phyloP scores from a whole-genome alignment of 1,140 invertebrate species.

The Steinernema khuongi region DNA sequence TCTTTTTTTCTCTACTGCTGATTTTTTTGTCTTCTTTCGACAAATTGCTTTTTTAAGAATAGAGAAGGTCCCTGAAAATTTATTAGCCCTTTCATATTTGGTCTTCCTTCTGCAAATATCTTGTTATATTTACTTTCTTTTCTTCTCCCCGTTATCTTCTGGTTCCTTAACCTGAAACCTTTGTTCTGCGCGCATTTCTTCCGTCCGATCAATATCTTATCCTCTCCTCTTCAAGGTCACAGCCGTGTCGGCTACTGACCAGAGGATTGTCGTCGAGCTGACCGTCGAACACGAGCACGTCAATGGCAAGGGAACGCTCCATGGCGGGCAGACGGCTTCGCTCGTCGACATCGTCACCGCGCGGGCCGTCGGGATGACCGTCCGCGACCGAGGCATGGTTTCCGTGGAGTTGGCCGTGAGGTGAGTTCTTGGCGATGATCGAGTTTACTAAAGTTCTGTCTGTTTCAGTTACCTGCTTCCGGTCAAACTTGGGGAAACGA shows the following conservation, averaged over 20 bases:
- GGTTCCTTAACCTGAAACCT: background rate
- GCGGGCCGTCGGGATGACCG: slow-evolving; percentile 67
- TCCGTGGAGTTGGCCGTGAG: slow-evolving; percentile 71
- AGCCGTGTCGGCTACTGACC: slow-evolving; percentile 30
- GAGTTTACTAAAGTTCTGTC: slow-evolving; percentile 62
- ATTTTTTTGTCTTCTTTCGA: too few species aligned
- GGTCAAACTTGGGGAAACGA: slow-evolving; percentile 70
- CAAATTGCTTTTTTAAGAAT: too few species aligned
- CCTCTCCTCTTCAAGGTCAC: slow-evolving; percentile 23
- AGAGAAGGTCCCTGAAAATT: too few species aligned
- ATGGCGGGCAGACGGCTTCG: slow-evolving; percentile 77
- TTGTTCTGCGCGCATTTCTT: slow-evolving; percentile 2
- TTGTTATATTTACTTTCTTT: too few species aligned
- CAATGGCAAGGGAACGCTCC: slow-evolving; percentile 71
- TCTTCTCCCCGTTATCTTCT: too few species aligned
- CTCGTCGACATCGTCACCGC: slow-evolving; percentile 77
- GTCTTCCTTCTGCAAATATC: too few species aligned
- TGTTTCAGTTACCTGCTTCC: slow-evolving; percentile 67
- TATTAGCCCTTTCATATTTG: background rate
- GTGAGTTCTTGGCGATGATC: slow-evolving; percentile 63
- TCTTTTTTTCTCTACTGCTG: too few species aligned
- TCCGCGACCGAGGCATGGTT: slow-evolving; percentile 66
- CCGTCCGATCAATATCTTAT: background rate
- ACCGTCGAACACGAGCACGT: slow-evolving; percentile 71
- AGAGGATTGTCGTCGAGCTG: slow-evolving; percentile 68